Evolutionary conservation across 2,888 invertebrate genomes (phyloP).

Genomic region (Hydropsyche betteni): DNA sequence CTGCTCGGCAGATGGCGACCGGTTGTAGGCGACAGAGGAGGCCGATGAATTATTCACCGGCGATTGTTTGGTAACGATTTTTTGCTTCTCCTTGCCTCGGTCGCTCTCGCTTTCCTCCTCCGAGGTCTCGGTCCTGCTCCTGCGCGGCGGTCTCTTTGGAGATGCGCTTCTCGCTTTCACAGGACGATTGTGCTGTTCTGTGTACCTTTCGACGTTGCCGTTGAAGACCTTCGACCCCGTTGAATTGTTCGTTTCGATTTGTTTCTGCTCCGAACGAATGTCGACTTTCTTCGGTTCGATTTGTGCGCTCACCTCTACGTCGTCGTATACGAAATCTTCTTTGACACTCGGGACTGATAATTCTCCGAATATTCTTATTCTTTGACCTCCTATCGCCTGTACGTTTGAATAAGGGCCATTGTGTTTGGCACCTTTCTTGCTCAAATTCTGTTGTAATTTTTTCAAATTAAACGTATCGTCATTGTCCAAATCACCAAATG

Average conservation of each 20-base stretch:
- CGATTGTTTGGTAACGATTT: slow-evolving; percentile 50
- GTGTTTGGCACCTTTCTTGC: slow-evolving; percentile 51
- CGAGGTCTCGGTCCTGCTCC: slow-evolving; percentile 63
- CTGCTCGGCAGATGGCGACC: slow-evolving; percentile 41
- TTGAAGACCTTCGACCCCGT: background rate
- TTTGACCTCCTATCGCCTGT: slow-evolving; percentile 74
- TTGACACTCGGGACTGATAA: slow-evolving; percentile 58
- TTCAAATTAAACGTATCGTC: slow-evolving; percentile 49
- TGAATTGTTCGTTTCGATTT: slow-evolving; percentile 57
- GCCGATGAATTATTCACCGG: slow-evolving; percentile 52
- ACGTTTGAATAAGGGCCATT: slow-evolving; percentile 64
- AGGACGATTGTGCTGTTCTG: slow-evolving; percentile 20
- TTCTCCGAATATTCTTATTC: slow-evolving; percentile 72
- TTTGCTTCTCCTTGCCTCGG: slow-evolving; percentile 48
- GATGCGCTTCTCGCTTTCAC: slow-evolving; percentile 56
- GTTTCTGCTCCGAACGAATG: slow-evolving; percentile 55
- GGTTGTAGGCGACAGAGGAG: slow-evolving; percentile 49
- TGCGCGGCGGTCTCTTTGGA: slow-evolving; percentile 72
- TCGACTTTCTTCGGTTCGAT: slow-evolving; percentile 54
- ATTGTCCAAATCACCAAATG: slow-evolving; percentile 54
- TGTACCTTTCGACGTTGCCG: slow-evolving; percentile 30
- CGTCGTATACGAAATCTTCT: slow-evolving; percentile 63
- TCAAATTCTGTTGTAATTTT: slow-evolving; percentile 47
- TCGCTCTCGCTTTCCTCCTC: slow-evolving; percentile 58
- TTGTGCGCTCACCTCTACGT: slow-evolving; percentile 53